Percentiles rank a stretch among this genome's conserved stretches.
phyloP scores from a whole-genome alignment of 37 sponge, comb jelly and placozoan genomes.

The Spongilla lacustris region DNA sequence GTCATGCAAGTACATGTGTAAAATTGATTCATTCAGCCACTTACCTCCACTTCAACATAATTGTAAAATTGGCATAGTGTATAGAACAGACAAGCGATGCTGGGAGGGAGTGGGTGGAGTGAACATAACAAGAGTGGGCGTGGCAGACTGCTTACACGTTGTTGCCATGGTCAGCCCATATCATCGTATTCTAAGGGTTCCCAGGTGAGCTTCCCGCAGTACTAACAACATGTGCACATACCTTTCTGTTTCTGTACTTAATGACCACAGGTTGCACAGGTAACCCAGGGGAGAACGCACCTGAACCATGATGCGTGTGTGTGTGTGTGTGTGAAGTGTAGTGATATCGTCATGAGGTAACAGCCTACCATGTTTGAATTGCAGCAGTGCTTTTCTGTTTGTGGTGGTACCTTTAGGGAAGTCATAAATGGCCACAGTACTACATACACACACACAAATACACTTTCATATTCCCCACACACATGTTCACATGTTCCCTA shows the following conservation, averaged over 20 bases:
- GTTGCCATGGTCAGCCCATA: constrained; percentile 42
- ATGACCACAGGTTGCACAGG: constrained; percentile 59
- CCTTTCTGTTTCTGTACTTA: constrained; percentile 40
- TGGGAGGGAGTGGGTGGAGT: neutral
- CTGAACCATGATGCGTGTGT: constrained; percentile 16
- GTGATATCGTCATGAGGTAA: neutral
- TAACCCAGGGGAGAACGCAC: constrained; percentile 60
- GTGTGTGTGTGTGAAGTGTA: neutral
- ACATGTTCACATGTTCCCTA: neutral
- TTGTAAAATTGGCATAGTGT: constrained; percentile 67
- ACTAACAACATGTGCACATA: neutral
- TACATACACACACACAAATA: constrained; percentile 25
- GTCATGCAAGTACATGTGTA: neutral
- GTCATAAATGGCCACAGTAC: neutral
- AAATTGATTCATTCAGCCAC: neutral
- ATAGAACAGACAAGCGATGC: constrained; percentile 25
- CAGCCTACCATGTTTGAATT: constrained; percentile 48
- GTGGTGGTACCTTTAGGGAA: constrained; percentile 54
- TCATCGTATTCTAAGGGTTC: constrained; percentile 53
- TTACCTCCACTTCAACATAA: constrained; percentile 54
- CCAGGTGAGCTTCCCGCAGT: neutral
- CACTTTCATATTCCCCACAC: constrained; percentile 5
- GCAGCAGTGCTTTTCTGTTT: constrained; percentile 39
- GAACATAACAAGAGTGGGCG: neutral
- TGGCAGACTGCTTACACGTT: constrained; percentile 23